Base-by-base conservation (phyloP, 2,888 invertebrate genomes). In the Macrophya annulata region DNA sequence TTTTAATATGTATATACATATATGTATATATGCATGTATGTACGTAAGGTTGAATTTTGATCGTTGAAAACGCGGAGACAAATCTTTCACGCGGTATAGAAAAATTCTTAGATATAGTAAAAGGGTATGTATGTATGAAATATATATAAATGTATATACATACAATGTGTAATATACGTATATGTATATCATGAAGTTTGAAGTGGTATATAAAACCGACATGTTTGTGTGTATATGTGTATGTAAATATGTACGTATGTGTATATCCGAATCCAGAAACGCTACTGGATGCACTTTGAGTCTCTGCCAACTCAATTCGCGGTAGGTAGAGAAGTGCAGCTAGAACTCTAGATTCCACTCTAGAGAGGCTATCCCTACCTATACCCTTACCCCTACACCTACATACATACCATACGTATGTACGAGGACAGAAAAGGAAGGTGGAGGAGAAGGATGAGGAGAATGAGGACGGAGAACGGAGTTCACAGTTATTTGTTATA, bases 261-360 rank as follows among this genome's bases (percentile, higher is more conserved):
- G 40, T 45, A 15, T 15, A 74, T 74, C n/a, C 45, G 77, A 37
- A 62, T 62, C 62, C 21, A 51, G 77, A 55, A 77, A 55, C 55
- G 77, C 45, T 74, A 74, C 72, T 45, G 72, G 21, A 74, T 74
- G 81, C 81, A 81, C 81, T 81, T 81, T 81, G 81, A 81, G 59
- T 62, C 81, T 40, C 43, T 81, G 81, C 81, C 81, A 81, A 81
- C 81, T 81, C 81, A 81, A 81, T 81, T 59, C 81, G 81, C 31
- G 59, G 81, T 62, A 43, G 25, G 25, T 81, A 81, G 51, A 81
- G 51, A 59, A 25, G 25, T 81, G 40, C 40, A 77, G 55, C 72
- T 74, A 74, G 72, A 31, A 40, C 37, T 74, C 72, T 74, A 45
- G 72, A 74, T 74, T 45, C 72, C 72, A 74, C 72, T 74, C 45